A percentile compares a stretch with the other conserved stretches of the same genome.
These are phyloP conservation scores for Heliconius ismenius DNA, from an alignment of 2,888 invertebrate genomes.

Conservation along the genomic window DNA sequence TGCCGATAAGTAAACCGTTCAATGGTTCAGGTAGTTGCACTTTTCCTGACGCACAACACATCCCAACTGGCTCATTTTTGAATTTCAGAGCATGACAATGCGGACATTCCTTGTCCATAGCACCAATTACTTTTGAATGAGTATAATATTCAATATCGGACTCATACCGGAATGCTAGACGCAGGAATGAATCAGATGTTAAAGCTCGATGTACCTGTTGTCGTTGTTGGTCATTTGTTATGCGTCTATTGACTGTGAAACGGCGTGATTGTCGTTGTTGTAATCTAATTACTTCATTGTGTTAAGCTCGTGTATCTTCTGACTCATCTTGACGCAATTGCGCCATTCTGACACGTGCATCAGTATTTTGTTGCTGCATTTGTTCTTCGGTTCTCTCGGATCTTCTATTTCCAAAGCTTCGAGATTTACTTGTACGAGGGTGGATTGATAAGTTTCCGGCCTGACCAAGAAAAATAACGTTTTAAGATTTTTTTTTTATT, in stretches of 20 bases:
- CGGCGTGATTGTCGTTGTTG: slow-evolving; percentile 41
- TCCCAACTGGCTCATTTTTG: slow-evolving; percentile 21
- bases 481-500: no score
- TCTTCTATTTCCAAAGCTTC: slow-evolving; percentile 38
- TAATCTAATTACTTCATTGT: slow-evolving; percentile 41
- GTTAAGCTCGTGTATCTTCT: slow-evolving; percentile 43
- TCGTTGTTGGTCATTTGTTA: no score
- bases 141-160: slow-evolving; percentile 42
- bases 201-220: no score
- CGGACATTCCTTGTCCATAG: slow-evolving; percentile 43
- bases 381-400: slow-evolving; percentile 37
- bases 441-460: no score
- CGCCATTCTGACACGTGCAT: slow-evolving; percentile 35
- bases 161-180: background rate
- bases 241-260: slow-evolving; percentile 39
- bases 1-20: no score
- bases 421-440: slow-evolving; percentile 33
- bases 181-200: no score
- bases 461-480: no score
- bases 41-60: slow-evolving; percentile 37
- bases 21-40: slow-evolving; percentile 34
- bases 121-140: slow-evolving; percentile 45
- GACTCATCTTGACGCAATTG: slow-evolving; percentile 37
- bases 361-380: slow-evolving; percentile 43
- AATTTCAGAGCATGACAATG: slow-evolving; percentile 43